Conservation (phyloP, 2,888 invertebrate genomes). For the Pandemis heparana region DNA sequence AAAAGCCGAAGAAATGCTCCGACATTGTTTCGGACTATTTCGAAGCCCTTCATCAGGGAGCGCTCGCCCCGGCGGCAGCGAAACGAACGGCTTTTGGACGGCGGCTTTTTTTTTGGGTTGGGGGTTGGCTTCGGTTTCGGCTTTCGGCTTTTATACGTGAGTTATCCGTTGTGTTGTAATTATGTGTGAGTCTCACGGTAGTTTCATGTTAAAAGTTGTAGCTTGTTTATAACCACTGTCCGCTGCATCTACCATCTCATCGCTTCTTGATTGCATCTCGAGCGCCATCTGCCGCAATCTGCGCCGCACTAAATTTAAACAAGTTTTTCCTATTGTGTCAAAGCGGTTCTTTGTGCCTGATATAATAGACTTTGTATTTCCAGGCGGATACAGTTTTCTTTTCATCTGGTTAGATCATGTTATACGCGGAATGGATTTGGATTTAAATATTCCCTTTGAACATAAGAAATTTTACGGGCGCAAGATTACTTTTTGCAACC, state of each 20-base stretch:
- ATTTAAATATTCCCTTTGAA: constrained; percentile 54
- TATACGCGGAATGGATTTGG: constrained; percentile 46
- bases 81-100: no score
- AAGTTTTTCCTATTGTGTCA: constrained; percentile 69
- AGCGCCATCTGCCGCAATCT: constrained; percentile 24
- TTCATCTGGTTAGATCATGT: constrained; percentile 48
- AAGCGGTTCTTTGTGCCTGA: constrained; percentile 63
- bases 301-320: constrained; percentile 65
- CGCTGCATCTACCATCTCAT: neutral
- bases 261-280: constrained; percentile 52
- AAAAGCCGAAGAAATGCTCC: no score
- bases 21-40: no score
- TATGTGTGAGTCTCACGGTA: no score
- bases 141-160: no score
- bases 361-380: constrained; percentile 65
- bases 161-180: no score
- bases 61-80: no score
- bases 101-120: no score
- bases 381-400: constrained; percentile 48
- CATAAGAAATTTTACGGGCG: constrained; percentile 51
- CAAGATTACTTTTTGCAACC: constrained; percentile 47
- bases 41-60: no score
- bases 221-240: neutral
- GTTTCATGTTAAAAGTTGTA: no score
- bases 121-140: no score